Base-by-base conservation (phyloP, 2,797 vertebrate species). In the Epinephelus coioides region DNA sequence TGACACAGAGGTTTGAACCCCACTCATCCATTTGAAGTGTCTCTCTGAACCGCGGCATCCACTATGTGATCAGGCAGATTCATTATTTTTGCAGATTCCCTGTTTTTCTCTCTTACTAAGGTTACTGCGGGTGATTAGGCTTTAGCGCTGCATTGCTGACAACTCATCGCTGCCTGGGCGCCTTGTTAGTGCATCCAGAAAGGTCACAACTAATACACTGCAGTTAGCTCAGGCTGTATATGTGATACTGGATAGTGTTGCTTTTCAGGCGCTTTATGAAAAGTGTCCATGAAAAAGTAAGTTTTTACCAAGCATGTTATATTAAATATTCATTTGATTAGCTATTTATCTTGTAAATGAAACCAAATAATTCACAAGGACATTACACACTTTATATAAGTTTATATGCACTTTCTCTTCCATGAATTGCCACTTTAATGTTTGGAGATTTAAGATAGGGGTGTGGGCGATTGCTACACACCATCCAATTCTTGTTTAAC, bases 161-260 rank as follows among this genome's bases (percentile, higher is more conserved):
- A 62, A 77, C 71, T 84, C 71, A 65, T 21, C 81, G 75, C 81
- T 69, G 75, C 76, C 67, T 47, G 19, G 54, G 14, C 3, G 59
- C 84, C 76, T 86, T 83, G 86, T 86, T 90, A 82, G 81, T 71
- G 73, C 74, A 87, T 73, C 66, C 47, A 51, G 12, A 89, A 85
- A 92, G 85, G 91, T 91, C 84, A 89, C 6, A 70, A 44, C 46
- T 82, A 82, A 83, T 70, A 79, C 55, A 54, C 67, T 75, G 68
- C 70, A 71, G 69, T 76, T 71, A 71, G 65, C 72, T 66, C 44
- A 61, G 38, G 7, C 25, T 76, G 51, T 25, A 34, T 43, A 25
- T 69, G 10, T 5, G 3, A 30, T 62, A n/a, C n/a, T 34, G 19
- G 17, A 19, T 49, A 40, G 56, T 46, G 13, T 63, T 66, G 44